Base-by-base conservation (phyloP, 1,140 invertebrate species). In the Pantala flavescens region DNA sequence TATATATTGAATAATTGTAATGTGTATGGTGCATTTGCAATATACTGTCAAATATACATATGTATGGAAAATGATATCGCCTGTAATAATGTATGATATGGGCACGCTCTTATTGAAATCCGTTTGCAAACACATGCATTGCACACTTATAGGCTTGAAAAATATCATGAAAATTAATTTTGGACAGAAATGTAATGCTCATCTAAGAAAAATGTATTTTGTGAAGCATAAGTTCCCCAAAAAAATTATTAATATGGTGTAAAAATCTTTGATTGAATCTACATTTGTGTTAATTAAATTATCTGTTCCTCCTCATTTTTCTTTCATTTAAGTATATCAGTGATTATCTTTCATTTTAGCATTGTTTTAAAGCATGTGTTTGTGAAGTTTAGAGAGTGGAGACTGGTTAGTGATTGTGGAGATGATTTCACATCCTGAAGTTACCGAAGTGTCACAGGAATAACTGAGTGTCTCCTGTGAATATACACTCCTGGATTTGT, bases 11-110 rank as follows among this genome's bases (percentile, higher is more conserved):
- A 63, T 63, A 63, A 63, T 21, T 63, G 49, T 63, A 63, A 19
- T 63, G 16, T 63, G 49, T 63, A 63, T 63, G 49, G 49, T 63
- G 49, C 49, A 63, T 63, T 63, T 63, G 49, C 49, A 63, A 63
- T 63, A 63, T 63, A 12, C 49, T 63, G 49, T 63, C 49, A 19
- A 63, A 63, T 63, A 63, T 63, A 63, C 49, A 19, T 63, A 63
- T 63, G 49, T 63, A 63, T 14, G 49, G 49, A 63, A 63, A 63
- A 63, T 63, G 49, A 63, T 63, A 63, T 63, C 12, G 49, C n/a
- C 49, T 63, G 12, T 63, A 63, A 21, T 21, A 63, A 63, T 63
- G 49, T 63, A 63, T 21, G 12, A 63, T 63, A 63, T 21, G n/a
- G 49, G n/a, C 49, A 63, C n/a, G 49, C 49, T 63, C 16, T 63